Percentiles rank a stretch among this genome's conserved stretches.
Evolutionary conservation across 2,888 invertebrate genomes (phyloP).

Genomic region (Oligia latruncula): DNA sequence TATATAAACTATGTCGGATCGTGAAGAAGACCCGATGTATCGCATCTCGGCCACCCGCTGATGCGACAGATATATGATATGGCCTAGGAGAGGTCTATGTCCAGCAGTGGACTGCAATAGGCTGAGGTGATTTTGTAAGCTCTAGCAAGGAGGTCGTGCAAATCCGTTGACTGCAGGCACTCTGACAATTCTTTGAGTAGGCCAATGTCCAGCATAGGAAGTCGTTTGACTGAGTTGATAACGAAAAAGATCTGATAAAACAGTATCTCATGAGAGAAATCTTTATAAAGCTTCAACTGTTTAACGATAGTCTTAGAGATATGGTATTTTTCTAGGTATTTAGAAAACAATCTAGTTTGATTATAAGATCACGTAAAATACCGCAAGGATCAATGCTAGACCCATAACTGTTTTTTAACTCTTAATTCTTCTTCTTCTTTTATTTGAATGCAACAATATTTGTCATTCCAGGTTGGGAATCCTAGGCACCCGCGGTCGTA

Average conservation of each 20-base stretch:
- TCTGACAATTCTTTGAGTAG: too few species aligned
- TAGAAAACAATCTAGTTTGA: not conserved
- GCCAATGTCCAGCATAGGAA: too few species aligned
- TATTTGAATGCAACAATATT: not conserved
- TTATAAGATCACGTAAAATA: not conserved
- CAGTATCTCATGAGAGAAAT: not conserved
- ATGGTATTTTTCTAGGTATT: not conserved
- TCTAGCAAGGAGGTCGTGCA: rapidly evolving
- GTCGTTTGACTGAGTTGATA: too few species aligned
- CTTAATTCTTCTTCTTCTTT: too few species aligned
- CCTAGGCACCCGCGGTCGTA: conserved; percentile 94
- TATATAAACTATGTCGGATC: too few species aligned
- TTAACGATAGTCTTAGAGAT: not conserved
- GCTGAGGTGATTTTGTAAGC: not conserved
- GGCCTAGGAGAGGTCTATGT: too few species aligned
- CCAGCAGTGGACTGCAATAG: too few species aligned
- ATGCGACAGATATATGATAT: too few species aligned
- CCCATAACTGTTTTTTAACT: not conserved
- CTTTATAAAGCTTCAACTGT: not conserved
- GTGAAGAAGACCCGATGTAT: too few species aligned
- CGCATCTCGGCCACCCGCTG: too few species aligned
- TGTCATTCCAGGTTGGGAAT: conserved; percentile 92
- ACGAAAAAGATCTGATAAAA: too few species aligned
- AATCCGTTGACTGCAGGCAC: not conserved
- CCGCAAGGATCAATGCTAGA: not conserved